Evolutionary conservation across 2,113 vertebrate genomes (phyloP).

Genomic region (Microcebus ravelobensis): DNA sequence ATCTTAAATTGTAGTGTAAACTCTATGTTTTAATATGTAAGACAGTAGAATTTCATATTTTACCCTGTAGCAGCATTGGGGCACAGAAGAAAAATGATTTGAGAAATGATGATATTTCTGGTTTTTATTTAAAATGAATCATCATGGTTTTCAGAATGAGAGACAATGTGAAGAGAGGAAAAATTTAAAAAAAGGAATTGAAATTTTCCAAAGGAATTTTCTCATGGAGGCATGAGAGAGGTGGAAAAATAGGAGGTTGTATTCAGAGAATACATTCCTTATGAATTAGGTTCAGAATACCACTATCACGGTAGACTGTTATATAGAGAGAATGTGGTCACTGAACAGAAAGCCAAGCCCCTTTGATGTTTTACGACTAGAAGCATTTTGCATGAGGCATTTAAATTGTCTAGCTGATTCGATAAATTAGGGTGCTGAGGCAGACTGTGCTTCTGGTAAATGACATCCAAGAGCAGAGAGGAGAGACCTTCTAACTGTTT

Average conservation of each 20-base stretch:
- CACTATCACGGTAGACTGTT: not conserved
- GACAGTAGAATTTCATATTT: not conserved
- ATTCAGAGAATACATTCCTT: not conserved
- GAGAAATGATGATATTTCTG: not conserved
- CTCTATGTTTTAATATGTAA: not conserved
- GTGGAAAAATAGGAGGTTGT: not conserved
- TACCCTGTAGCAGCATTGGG: not conserved
- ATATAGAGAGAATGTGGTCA: accelerated
- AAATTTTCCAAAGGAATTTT: not conserved
- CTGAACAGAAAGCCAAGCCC: not conserved
- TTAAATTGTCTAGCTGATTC: not conserved
- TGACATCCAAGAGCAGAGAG: not conserved
- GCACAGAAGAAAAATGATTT: not conserved
- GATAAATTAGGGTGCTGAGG: not conserved
- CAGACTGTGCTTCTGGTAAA: not conserved
- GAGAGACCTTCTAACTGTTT: not conserved
- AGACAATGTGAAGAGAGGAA: not conserved
- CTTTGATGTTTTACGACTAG: not conserved
- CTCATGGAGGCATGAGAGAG: not conserved
- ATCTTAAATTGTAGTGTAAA: not conserved
- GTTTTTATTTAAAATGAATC: slow-evolving; percentile 26
- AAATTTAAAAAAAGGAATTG: not conserved
- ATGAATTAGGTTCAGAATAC: not conserved
- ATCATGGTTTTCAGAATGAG: not conserved
- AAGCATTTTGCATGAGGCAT: not conserved